phyloP scores from a whole-genome alignment of 2,888 invertebrate genomes.

The Leucophora obtusa region DNA sequence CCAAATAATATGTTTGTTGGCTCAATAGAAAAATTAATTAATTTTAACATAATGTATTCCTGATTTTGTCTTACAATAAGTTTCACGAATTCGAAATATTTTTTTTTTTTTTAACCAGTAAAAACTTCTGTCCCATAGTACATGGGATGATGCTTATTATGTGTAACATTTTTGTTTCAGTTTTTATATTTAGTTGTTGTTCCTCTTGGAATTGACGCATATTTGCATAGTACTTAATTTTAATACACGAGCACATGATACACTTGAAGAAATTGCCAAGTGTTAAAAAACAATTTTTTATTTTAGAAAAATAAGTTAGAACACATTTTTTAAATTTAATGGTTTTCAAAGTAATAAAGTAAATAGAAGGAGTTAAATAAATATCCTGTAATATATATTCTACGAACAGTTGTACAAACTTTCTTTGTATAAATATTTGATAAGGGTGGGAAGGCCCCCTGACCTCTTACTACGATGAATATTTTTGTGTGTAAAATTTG shows the following conservation, averaged over 20 bases:
- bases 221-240: slow-evolving; percentile 7
- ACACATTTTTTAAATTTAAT: not conserved
- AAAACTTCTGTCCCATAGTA: not conserved
- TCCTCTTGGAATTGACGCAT: not conserved
- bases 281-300: not conserved
- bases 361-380: not conserved
- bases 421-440: not conserved
- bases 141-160: not conserved
- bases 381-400: not conserved
- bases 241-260: not conserved
- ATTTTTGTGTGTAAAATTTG: not conserved
- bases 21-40: too few species aligned
- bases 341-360: not conserved
- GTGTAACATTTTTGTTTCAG: not conserved
- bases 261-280: not conserved
- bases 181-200: not conserved
- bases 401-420: not conserved
- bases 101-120: too few species aligned
- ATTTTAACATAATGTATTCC: too few species aligned
- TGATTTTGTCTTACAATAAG: too few species aligned
- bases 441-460: not conserved
- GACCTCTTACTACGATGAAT: not conserved
- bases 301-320: not conserved
- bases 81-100: too few species aligned
- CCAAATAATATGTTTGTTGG: too few species aligned